Evolutionary conservation across 2,888 invertebrate genomes (phyloP).

Genomic region (Nipponacmea schrenckii): DNA sequence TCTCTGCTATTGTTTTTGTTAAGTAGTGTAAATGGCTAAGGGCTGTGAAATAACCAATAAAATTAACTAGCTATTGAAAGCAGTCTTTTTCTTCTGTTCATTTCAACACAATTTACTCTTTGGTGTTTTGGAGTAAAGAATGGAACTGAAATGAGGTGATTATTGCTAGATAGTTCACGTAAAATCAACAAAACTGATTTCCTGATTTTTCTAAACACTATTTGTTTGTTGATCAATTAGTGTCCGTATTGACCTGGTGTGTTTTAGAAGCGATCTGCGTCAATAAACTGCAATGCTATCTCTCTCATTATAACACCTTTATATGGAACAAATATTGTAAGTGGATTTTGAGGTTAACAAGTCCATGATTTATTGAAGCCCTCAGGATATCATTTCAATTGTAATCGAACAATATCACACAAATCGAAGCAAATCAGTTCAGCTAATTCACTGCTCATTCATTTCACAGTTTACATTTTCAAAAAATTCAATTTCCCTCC

Average conservation of each 20-base stretch:
- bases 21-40: slow-evolving; percentile 2
- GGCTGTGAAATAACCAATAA: not conserved
- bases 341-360: slow-evolving; percentile 9
- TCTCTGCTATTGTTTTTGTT: not conserved
- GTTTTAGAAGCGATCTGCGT: slow-evolving; percentile 2
- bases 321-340: slow-evolving; percentile 8
- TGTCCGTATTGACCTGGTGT: slow-evolving; percentile 1
- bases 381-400: slow-evolving; percentile 8
- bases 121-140: not conserved
- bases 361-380: slow-evolving; percentile 2
- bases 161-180: slow-evolving; percentile 5
- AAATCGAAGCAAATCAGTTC: not conserved
- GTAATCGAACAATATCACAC: not conserved
- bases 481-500: slow-evolving; percentile 6
- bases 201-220: slow-evolving; percentile 1
- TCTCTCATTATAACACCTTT: slow-evolving; percentile 7
- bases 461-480: not conserved
- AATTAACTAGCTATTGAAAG: slow-evolving; percentile 1
- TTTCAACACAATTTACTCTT: slow-evolving; percentile 1
- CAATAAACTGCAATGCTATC: slow-evolving; percentile 7
- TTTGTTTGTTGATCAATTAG: slow-evolving; percentile 9
- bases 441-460: not conserved
- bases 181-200: slow-evolving; percentile 2
- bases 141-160: not conserved
- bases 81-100: slow-evolving; percentile 3